A percentile compares a stretch with the other conserved stretches of the same genome.
These are phyloP conservation scores for Penelope pileata DNA, from an alignment of 2,113 vertebrate species.

Conservation along the genomic window DNA sequence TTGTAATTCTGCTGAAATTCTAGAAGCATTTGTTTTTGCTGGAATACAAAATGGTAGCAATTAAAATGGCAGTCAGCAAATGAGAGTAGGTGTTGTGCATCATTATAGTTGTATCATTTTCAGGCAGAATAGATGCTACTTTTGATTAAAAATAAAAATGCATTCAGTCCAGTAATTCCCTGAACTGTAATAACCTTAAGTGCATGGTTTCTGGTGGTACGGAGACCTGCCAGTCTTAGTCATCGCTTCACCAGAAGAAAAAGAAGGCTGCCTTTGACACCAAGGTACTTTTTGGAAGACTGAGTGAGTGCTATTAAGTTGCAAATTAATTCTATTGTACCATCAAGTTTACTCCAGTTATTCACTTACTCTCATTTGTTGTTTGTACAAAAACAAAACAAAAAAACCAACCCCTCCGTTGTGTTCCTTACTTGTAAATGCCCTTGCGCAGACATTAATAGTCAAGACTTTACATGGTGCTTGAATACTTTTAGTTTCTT, in stretches of 20 bases:
- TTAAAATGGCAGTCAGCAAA: constrained; percentile 56
- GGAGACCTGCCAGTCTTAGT: constrained; percentile 12
- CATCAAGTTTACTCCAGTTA: neutral
- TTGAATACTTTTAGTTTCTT: constrained; percentile 43
- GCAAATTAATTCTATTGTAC: neutral
- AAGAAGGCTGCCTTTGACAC: neutral
- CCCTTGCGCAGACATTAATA: neutral
- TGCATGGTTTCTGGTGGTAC: constrained; percentile 33
- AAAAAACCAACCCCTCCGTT: neutral
- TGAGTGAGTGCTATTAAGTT: neutral
- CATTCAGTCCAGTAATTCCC: constrained; percentile 46
- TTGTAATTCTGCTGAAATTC: constrained; percentile 52
- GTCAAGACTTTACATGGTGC: constrained; percentile 38
- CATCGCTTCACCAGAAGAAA: constrained; percentile 42
- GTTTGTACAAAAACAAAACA: neutral
- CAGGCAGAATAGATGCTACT: constrained; percentile 24
- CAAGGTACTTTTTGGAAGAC: neutral
- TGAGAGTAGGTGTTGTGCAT: constrained; percentile 57
- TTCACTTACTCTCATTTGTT: constrained; percentile 33
- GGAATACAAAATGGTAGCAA: constrained; percentile 31
- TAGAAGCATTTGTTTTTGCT: constrained; percentile 54
- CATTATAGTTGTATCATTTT: constrained; percentile 48
- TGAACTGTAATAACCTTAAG: constrained; percentile 42
- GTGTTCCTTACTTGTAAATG: constrained; percentile 18
- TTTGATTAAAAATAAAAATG: neutral